These are phyloP conservation scores for Poeciliopsis turneri DNA, from an alignment of 2,797 vertebrate genomes.

Conservation along the genomic window DNA sequence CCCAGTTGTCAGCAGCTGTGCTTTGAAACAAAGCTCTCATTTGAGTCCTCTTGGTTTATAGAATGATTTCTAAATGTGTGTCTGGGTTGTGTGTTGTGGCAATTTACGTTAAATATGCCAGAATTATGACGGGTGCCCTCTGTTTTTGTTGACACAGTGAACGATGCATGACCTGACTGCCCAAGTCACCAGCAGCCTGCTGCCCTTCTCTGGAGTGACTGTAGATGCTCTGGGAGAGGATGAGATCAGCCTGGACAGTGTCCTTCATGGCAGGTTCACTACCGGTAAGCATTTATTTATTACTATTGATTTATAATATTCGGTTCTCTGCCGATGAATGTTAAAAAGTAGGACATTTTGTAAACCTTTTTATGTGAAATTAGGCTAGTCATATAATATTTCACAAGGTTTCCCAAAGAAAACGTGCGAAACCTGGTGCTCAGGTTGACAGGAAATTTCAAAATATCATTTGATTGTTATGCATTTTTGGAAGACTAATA, in stretches of 20 bases:
- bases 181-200: conserved; percentile 90
- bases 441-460: no score
- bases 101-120: background rate
- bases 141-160: conserved; percentile 64
- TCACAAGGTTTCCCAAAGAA: background rate
- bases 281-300: conserved; percentile 78
- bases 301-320: background rate
- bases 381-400: background rate
- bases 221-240: conserved; percentile 90
- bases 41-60: conserved; percentile 7
- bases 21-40: conserved; percentile 47
- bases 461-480: no score
- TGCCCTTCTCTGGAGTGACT: conserved; percentile 92
- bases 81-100: background rate
- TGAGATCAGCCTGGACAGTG: conserved; percentile 87
- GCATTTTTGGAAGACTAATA: no score
- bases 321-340: background rate
- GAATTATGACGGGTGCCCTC: background rate
- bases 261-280: conserved; percentile 88
- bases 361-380: background rate
- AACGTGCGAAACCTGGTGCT: no score
- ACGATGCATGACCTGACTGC: conserved; percentile 89
- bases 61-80: background rate
- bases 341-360: background rate
- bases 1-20: conserved; percentile 55